These are phyloP conservation scores for Actinernus sp. DNA, from an alignment of 92 coral and sea anemone species.

Conservation along the genomic window DNA sequence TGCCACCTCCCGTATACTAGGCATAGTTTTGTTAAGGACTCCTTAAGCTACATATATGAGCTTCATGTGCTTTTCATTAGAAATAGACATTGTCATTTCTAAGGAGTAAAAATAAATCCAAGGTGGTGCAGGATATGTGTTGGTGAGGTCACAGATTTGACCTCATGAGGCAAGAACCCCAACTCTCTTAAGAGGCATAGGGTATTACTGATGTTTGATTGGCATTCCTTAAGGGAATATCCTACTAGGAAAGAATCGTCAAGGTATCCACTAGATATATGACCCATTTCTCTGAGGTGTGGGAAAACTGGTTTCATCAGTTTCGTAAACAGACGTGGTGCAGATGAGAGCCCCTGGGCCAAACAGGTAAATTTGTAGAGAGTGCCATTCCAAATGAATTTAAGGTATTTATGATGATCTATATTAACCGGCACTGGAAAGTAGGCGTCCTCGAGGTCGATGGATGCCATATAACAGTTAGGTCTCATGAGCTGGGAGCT, in stretches of 20 bases:
- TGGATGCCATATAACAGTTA: too few species aligned
- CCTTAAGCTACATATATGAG: constrained; percentile 5
- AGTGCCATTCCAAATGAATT: too few species aligned
- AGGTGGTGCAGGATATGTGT: constrained; percentile 45
- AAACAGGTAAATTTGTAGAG: too few species aligned
- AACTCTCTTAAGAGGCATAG: constrained; percentile 26
- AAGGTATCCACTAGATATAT: constrained; percentile 51
- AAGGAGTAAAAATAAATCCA: constrained; percentile 59
- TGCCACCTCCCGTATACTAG: constrained; percentile 51
- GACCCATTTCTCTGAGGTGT: constrained; percentile 38
- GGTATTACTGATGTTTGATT: constrained; percentile 43
- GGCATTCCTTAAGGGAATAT: constrained; percentile 32
- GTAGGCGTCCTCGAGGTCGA: too few species aligned
- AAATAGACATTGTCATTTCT: constrained; percentile 51
- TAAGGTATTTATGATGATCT: too few species aligned
- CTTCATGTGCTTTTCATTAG: constrained; percentile 14
- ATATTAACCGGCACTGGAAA: too few species aligned
- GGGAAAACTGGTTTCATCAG: constrained; percentile 56
- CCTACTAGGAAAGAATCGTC: constrained; percentile 57
- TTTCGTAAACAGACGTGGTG: constrained; percentile 62
- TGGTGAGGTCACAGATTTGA: constrained; percentile 64
- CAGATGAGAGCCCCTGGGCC: constrained; percentile 57
- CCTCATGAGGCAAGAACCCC: constrained; percentile 47
- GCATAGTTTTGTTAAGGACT: constrained; percentile 16
- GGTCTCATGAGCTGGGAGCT: too few species aligned